Conservation (phyloP, 2,888 invertebrate genomes). For the Acronicta leporina region DNA sequence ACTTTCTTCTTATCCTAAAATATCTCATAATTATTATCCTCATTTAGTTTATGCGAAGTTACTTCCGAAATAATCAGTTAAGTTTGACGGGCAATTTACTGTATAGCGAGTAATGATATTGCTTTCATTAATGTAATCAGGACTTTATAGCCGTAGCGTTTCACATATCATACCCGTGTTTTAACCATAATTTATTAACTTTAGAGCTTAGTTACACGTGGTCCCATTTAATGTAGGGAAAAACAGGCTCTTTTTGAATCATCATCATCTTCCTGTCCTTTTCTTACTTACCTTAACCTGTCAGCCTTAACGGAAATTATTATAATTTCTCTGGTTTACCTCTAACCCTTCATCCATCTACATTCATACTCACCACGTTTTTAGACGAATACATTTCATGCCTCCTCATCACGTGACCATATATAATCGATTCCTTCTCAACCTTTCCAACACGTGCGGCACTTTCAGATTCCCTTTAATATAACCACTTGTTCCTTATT, state of each 20-base stretch:
- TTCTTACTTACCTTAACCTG: no score
- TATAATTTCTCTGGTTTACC: no score
- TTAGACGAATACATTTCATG: no score
- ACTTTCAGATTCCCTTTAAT: no score
- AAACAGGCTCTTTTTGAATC: not conserved
- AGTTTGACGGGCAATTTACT: conserved; percentile 31
- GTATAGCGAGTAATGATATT: conserved; percentile 28
- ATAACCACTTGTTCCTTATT: no score
- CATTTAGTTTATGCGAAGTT: not conserved
- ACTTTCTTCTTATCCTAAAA: not conserved
- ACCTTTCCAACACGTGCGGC: no score
- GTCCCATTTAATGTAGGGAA: not conserved
- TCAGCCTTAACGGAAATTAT: no score
- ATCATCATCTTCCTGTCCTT: no score
- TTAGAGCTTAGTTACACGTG: not conserved
- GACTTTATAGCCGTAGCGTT: conserved; percentile 20
- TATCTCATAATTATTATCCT: not conserved
- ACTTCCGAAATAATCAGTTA: conserved; percentile 15
- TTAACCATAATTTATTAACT: conserved; percentile 12
- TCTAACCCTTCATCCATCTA: no score
- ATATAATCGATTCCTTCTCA: no score
- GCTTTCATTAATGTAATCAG: conserved; percentile 31
- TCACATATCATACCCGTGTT: conserved; percentile 11
- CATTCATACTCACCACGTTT: no score
- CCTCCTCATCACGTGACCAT: no score